Evolutionary conservation across 2,888 invertebrate genomes (phyloP).

Genomic region (Myopa tessellatipennis): DNA sequence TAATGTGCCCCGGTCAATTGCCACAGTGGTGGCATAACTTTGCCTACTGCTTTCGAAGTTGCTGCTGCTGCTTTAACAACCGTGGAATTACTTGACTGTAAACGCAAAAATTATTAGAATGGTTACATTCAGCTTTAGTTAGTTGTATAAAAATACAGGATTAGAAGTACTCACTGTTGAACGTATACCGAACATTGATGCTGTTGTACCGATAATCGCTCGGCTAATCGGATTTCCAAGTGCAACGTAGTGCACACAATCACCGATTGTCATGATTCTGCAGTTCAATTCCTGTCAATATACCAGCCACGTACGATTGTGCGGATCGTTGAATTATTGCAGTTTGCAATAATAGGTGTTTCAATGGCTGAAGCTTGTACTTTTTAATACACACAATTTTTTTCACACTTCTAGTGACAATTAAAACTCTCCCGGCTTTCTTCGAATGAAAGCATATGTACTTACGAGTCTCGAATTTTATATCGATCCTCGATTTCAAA

Average conservation of each 20-base stretch:
- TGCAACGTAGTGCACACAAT: constrained; percentile 53
- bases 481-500: background rate
- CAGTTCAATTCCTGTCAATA: background rate
- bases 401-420: background rate
- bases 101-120: background rate
- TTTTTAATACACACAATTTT: background rate
- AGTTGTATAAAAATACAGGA: no score
- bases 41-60: constrained; percentile 30
- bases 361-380: no score
- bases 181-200: constrained; percentile 46
- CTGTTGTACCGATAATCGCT: constrained; percentile 50
- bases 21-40: constrained; percentile 52
- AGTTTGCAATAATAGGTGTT: no score
- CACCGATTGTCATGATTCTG: constrained; percentile 51
- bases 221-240: constrained; percentile 57
- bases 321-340: no score
- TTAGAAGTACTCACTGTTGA: constrained; percentile 44
- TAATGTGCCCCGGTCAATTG: constrained; percentile 54
- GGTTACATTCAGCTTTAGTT: background rate
- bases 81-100: background rate
- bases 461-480: constrained; percentile 8
- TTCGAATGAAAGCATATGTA: no score
- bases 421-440: no score
- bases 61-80: constrained; percentile 10
- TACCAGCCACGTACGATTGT: background rate